A percentile compares a stretch with the other conserved stretches of the same genome.
Conservation (phyloP, 1,140 invertebrate species). For the Formica selysi region DNA sequence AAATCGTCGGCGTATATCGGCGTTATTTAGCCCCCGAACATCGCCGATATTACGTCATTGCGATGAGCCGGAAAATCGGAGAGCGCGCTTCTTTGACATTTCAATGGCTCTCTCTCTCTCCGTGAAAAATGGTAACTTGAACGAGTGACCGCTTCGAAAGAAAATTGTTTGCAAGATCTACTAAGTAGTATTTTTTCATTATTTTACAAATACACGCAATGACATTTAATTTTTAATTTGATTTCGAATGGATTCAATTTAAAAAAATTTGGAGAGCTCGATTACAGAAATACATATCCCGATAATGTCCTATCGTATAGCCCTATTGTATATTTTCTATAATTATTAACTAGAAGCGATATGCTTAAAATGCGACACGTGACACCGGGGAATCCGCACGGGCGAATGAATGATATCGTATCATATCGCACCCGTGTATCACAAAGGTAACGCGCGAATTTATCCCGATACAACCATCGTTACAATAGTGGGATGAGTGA, state of each 20-base stretch:
- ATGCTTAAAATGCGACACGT: background rate
- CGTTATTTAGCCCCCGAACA: background rate
- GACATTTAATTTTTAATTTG: too few species aligned
- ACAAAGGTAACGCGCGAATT: conserved; percentile 51
- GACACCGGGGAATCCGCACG: background rate
- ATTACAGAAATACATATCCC: background rate
- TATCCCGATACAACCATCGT: conserved; percentile 16
- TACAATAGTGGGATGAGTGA: conserved; percentile 15
- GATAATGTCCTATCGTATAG: background rate
- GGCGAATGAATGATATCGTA: conserved; percentile 29
- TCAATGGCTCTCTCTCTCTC: background rate
- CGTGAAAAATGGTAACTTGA: background rate
- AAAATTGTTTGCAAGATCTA: background rate
- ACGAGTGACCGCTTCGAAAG: background rate
- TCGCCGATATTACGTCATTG: background rate
- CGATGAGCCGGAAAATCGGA: background rate
- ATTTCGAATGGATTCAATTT: too few species aligned
- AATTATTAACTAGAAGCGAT: conserved; percentile 36
- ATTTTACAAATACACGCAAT: too few species aligned
- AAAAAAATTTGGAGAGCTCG: too few species aligned
- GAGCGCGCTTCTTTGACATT: background rate
- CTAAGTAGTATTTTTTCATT: too few species aligned
- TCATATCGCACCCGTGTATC: background rate
- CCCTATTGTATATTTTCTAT: background rate
- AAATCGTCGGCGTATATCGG: conserved; percentile 20